Evolutionary conservation across 2,797 vertebrate genomes (phyloP).

Genomic region (Enteromius anoplus): DNA sequence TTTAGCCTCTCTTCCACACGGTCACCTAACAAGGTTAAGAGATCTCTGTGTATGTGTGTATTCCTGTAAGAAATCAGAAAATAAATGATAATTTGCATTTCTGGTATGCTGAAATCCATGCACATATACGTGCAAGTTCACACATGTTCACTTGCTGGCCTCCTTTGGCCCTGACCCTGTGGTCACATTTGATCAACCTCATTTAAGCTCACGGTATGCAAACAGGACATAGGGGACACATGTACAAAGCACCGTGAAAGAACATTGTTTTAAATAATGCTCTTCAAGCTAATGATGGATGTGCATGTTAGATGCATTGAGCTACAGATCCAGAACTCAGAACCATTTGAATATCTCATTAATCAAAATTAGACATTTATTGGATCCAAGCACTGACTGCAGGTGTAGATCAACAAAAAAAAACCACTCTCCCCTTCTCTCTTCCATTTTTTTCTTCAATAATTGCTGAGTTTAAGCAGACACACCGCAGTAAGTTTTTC

Average conservation of each 20-base stretch:
- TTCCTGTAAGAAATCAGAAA: neutral
- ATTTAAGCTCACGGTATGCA: conserved; percentile 2
- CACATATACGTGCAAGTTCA: neutral
- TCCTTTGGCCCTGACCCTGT: neutral
- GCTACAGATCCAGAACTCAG: conserved; percentile 5
- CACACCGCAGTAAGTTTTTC: neutral
- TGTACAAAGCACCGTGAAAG: neutral
- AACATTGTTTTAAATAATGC: neutral
- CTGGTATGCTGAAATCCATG: neutral
- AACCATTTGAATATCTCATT: conserved; percentile 18
- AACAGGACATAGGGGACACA: neutral
- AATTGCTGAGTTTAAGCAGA: neutral
- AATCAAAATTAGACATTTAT: conserved; percentile 41
- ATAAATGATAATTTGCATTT: neutral
- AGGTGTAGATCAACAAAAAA: conserved; percentile 13
- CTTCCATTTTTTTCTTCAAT: neutral
- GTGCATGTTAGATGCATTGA: conserved; percentile 7
- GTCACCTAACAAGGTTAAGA: conserved; percentile 16
- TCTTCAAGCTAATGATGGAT: neutral
- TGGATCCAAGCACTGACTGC: conserved; percentile 22
- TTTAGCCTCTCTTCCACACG: neutral
- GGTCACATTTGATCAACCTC: conserved; percentile 3
- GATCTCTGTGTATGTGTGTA: neutral
- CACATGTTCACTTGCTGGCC: neutral
- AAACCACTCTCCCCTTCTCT: neutral